These are phyloP conservation scores for Dicycla oo DNA, from an alignment of 2,888 invertebrate species.

Conservation along the genomic window DNA sequence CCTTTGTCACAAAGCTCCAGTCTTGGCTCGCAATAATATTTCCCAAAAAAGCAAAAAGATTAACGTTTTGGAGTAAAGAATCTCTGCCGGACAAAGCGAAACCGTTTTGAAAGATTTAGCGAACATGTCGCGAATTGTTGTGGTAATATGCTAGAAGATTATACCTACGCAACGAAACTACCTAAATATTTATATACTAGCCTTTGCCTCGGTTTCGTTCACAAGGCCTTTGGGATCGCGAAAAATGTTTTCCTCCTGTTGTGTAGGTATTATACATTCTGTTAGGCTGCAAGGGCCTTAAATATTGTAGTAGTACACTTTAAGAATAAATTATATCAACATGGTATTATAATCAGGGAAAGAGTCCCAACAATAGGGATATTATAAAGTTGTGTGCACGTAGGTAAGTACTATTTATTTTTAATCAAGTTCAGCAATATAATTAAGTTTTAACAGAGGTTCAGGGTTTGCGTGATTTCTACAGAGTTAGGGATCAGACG, in stretches of 20 bases:
- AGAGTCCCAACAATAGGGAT: neutral
- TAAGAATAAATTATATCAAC: slow-evolving; percentile 29
- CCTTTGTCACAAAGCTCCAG: slow-evolving; percentile 24
- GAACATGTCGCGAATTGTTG: slow-evolving; percentile 38
- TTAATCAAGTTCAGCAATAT: too few species aligned
- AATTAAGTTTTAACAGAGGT: neutral
- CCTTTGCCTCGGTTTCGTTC: slow-evolving; percentile 46
- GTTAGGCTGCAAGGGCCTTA: slow-evolving; percentile 46
- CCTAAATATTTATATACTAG: slow-evolving; percentile 61
- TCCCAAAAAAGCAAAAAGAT: slow-evolving; percentile 48
- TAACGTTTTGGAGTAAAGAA: slow-evolving; percentile 62
- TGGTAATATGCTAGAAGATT: slow-evolving; percentile 39
- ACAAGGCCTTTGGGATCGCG: slow-evolving; percentile 55
- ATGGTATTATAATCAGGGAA: slow-evolving; percentile 15
- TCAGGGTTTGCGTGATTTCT: neutral
- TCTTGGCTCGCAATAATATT: slow-evolving; percentile 36
- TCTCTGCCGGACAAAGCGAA: slow-evolving; percentile 42
- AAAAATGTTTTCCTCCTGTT: slow-evolving; percentile 56
- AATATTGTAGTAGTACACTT: slow-evolving; percentile 43
- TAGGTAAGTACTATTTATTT: too few species aligned
- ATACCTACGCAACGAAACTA: slow-evolving; percentile 46
- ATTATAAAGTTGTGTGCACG: too few species aligned
- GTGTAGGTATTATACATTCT: slow-evolving; percentile 54
- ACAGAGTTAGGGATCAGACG: neutral
- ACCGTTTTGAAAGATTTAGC: slow-evolving; percentile 54